Percentiles rank a stretch among this genome's conserved stretches.
Evolutionary conservation across 92 coral and sea anemone species (phyloP).

Genomic region (Phenganax stokvisi): DNA sequence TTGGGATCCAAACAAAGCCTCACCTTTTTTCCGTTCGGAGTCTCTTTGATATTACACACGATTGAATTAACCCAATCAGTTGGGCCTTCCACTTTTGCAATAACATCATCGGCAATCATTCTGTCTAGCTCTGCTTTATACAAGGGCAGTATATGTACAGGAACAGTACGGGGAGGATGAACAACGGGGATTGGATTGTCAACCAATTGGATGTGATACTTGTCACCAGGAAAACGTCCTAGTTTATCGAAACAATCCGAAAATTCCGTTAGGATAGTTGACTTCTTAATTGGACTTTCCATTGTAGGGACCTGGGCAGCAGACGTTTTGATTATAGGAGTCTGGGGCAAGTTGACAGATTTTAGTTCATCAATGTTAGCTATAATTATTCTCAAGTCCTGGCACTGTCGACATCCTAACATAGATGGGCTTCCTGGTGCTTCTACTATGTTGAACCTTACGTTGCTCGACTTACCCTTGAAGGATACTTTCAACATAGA

Average conservation of each 20-base stretch:
- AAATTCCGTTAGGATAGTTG: slow-evolving; percentile 37
- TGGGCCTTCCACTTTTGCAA: slow-evolving; percentile 45
- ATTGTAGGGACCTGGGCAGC: background rate
- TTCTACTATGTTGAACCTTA: slow-evolving; percentile 41
- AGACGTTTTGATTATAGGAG: too few relatives aligned
- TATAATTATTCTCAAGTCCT: slow-evolving; percentile 44
- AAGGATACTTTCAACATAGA: background rate
- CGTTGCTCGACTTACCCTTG: slow-evolving; percentile 36
- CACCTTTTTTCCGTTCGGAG: slow-evolving; percentile 24
- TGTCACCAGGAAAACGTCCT: slow-evolving; percentile 49
- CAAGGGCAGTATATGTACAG: slow-evolving; percentile 54
- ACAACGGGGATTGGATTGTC: slow-evolving; percentile 33
- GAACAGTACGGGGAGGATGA: slow-evolving; percentile 52
- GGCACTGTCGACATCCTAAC: slow-evolving; percentile 46
- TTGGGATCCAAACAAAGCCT: slow-evolving; percentile 58
- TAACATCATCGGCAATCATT: slow-evolving; percentile 47
- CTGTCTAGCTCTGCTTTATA: slow-evolving; percentile 49
- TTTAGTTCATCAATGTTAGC: slow-evolving; percentile 41
- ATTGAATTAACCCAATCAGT: slow-evolving; percentile 44
- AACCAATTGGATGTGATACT: slow-evolving; percentile 40
- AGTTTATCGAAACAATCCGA: slow-evolving; percentile 52
- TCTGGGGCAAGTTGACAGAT: too few relatives aligned
- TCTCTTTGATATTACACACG: too few relatives aligned
- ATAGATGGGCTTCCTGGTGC: slow-evolving; percentile 61
- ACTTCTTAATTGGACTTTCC: slow-evolving; percentile 34